Evolutionary conservation across 2,888 invertebrate genomes (phyloP).

Genomic region (Cheilosia scutellata): DNA sequence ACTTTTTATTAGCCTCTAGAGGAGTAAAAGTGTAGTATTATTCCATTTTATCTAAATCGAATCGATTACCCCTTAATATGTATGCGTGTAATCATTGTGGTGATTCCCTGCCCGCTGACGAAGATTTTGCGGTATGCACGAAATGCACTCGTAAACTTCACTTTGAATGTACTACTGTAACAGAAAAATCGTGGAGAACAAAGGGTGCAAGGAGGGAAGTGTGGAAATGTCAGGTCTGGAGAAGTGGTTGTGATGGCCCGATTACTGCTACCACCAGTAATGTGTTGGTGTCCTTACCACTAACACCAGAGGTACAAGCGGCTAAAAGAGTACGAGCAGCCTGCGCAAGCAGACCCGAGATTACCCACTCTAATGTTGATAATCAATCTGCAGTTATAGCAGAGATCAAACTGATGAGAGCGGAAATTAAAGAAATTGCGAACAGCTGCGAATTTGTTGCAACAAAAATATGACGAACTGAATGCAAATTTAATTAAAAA

Average conservation of each 20-base stretch:
- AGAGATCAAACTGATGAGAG: slow-evolving; percentile 1
- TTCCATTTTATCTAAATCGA: too few relatives aligned
- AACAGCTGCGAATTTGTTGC: slow-evolving; percentile 13
- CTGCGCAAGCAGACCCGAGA: background rate
- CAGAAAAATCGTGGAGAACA: background rate
- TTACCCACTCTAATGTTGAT: background rate
- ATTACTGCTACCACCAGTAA: background rate
- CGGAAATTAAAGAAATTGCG: background rate
- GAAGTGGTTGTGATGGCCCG: background rate
- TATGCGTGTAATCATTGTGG: background rate
- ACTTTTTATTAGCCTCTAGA: background rate
- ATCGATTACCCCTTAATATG: background rate
- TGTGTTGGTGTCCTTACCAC: background rate
- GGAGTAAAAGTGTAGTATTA: too few relatives aligned
- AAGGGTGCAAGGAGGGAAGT: background rate
- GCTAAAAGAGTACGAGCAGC: background rate
- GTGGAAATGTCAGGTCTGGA: background rate
- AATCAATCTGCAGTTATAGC: background rate
- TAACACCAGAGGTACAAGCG: background rate
- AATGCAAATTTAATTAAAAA: background rate
- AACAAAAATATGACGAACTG: slow-evolving; percentile 6
- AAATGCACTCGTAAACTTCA: slow-evolving; percentile 6
- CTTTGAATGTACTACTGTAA: background rate
- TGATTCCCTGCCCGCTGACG: background rate
- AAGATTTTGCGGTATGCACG: background rate